Evolutionary conservation across 1,140 invertebrate genomes (phyloP), one percentile per base, ranked within the genome.

Genomic region (Dendroctonus valens): DNA sequence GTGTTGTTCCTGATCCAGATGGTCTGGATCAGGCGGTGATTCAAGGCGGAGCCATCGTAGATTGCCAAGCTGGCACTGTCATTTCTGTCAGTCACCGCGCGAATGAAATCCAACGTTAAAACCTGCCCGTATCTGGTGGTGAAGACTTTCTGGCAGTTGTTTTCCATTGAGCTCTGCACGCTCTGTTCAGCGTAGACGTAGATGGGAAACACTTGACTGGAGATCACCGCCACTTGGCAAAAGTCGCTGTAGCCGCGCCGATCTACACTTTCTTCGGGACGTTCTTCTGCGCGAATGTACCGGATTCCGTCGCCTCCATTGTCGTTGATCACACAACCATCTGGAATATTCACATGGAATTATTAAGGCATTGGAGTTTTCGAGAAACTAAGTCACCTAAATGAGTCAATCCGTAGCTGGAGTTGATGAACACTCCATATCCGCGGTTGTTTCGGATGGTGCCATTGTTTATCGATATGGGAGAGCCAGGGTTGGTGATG

Each of bases 361-460:
- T 9, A 46, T 1, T 12, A 2, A 26, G 26, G 26, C 26, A 26
- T 26, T 26, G 26, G 26, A 26, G 1, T 2, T 26, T 26, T 26
- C 26, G 26, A 3, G 26, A 26, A 26, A 26, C 3, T 26, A 26
- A 26, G 3, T 26, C 26, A 67, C 65, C 65, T 3, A 96, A 81
- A 58, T 85, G 83, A 0, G 89, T 84, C 70, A 88, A 80, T 9
- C 93, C 93, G 68, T 86, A 87, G 12, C 91, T 92, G 54, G 91
- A 93, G 79, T 96, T 97, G 3, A 96, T 83, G 78, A 91, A 96
- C 41, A 96, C 81, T 9, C 94, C 94, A 74, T 94, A 92, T 51
- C 94, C 93, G 85, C 88, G 88, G 81, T 96, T 96, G 73, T 89
- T 87, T 67, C 87, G 83, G 52, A 97, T 81, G 0, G 89, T 91